Evolutionary conservation across 53 echinoderm and acorn worm species (phyloP), one percentile per base, ranked within the genome.

Genomic region (Temnopleurus reevesii): DNA sequence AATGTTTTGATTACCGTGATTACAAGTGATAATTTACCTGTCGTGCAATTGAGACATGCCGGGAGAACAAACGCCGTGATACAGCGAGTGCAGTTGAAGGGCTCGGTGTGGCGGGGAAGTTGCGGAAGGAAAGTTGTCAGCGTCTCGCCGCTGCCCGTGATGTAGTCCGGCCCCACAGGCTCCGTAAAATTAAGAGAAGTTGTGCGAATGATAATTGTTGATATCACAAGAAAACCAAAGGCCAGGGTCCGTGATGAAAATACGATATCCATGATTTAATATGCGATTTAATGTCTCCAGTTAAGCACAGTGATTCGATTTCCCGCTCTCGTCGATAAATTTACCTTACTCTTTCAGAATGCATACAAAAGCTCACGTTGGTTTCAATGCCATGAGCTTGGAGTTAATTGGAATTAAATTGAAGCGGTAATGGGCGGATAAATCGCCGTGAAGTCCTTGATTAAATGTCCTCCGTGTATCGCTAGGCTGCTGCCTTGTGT

Each of bases 11-110:
- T n/a, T 71, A n/a, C 41, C n/a, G 43, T 41, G n/a, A n/a, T n/a
- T n/a, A n/a, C n/a, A n/a, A n/a, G n/a, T n/a, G n/a, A 41, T 71
- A 38, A 53, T 83, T 59, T 83, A 83, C 83, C 83, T 83, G 83
- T 21, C 8, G 83, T 55, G 56, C 83, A 83, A 55, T 83, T 83
- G 23, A 83, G 83, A 34, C 83, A 83, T 21, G 83, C 83, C 3
- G 83, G 83, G 12, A 83, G 18, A 30, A 55, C 36, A 55, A 83
- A 83, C 18, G 26, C 19, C 8, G 34, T 83, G 1, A 83, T 8
- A 28, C 83, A 83, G 23, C 56, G 54, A 35, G 55, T 83, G 56
- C 83, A 83, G 56, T 83, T 83, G 38, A 55, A 83, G 83, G 35
- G 55, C 34, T 9, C 55, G 0, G 54, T 34, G 10, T 83, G 54